A percentile compares a stretch with the other conserved stretches of the same genome.
Conservation (phyloP, 1,140 invertebrate species). For the Sipha flava region DNA sequence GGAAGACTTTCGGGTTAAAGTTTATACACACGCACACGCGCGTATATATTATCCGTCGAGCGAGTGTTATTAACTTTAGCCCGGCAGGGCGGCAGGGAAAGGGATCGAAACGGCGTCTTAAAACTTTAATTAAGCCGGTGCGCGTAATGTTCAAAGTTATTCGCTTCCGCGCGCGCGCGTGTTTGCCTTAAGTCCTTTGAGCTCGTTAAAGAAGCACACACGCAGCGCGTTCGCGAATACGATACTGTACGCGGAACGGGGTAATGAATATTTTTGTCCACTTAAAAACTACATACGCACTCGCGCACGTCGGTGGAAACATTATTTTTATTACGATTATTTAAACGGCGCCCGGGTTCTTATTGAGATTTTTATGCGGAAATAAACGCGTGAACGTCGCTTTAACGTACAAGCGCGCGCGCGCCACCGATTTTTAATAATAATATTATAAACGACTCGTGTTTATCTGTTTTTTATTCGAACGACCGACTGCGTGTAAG, state of each 20-base stretch:
- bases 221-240: not conserved
- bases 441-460: not conserved
- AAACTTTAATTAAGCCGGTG: slow-evolving; percentile 31
- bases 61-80: not conserved
- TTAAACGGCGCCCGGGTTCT: not conserved
- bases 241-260: not conserved
- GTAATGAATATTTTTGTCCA: not conserved
- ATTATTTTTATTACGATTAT: not conserved
- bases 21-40: not conserved
- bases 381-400: slow-evolving; percentile 2
- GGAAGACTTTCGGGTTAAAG: not conserved
- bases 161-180: not conserved
- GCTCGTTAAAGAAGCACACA: too few relatives aligned
- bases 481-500: not conserved
- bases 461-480: slow-evolving; percentile 10
- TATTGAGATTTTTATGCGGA: slow-evolving; percentile 15
- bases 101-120: not conserved
- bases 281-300: not conserved
- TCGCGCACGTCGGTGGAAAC: not conserved
- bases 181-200: too few relatives aligned
- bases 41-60: not conserved
- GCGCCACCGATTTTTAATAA: not conserved
- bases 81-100: not conserved
- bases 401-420: not conserved
- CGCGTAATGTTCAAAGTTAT: slow-evolving; percentile 13